A percentile compares a stretch with the other conserved stretches of the same genome.
Conservation (phyloP, 2,113 vertebrate species). For the Eubucco bourcierii region DNA sequence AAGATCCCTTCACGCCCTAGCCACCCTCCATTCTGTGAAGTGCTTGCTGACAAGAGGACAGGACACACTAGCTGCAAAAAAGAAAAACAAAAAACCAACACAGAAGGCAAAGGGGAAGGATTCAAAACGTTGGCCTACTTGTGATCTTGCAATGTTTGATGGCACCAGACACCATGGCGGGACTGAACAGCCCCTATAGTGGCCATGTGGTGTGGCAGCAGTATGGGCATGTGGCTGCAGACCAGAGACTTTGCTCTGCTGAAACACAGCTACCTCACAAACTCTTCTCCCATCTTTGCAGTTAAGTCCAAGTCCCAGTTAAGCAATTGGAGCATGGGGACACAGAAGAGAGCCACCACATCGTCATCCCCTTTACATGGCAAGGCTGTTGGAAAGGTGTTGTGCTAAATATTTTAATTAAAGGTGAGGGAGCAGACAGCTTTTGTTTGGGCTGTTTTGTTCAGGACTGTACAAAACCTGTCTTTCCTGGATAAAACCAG, state of each 20-base stretch:
- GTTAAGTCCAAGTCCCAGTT: not conserved
- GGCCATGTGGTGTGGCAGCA: fast-evolving
- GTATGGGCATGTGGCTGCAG: fast-evolving
- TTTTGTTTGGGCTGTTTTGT: not conserved
- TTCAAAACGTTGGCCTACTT: fast-evolving
- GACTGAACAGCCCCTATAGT: fast-evolving
- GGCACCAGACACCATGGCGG: fast-evolving
- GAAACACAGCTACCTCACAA: not conserved
- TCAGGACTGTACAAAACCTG: not conserved
- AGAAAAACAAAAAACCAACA: no score
- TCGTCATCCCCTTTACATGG: not conserved
- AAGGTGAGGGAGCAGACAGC: not conserved
- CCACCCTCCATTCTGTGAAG: not conserved
- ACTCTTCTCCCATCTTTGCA: not conserved
- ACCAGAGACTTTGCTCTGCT: not conserved
- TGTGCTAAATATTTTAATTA: not conserved
- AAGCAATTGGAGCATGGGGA: not conserved
- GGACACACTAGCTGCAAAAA: not conserved
- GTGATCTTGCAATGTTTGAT: fast-evolving
- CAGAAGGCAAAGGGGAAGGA: not conserved
- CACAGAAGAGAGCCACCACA: not conserved
- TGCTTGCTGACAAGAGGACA: not conserved
- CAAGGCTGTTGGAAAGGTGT: not conserved
- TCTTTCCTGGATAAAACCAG: not conserved
- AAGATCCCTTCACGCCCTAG: fast-evolving